These are phyloP conservation scores for Oligia latruncula DNA, from an alignment of 2,888 invertebrate genomes.

Conservation along the genomic window DNA sequence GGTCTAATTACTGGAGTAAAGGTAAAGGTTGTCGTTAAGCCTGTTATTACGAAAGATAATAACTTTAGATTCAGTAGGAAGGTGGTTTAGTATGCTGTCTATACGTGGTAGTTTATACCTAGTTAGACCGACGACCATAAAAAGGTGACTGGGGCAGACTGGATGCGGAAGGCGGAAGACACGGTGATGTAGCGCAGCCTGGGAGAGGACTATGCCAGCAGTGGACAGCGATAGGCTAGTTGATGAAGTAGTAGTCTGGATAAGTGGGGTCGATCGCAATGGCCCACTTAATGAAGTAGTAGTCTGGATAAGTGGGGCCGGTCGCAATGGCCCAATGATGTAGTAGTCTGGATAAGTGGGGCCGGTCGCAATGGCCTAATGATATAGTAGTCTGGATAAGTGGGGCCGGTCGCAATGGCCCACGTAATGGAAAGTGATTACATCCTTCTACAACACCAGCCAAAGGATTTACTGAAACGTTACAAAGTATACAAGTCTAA, in stretches of 20 bases:
- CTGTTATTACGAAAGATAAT: conserved; percentile 33
- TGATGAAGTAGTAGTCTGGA: too few relatives aligned
- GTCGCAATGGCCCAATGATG: too few relatives aligned
- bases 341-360: too few relatives aligned
- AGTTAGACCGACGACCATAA: too few relatives aligned
- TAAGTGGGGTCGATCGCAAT: too few relatives aligned
- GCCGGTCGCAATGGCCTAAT: too few relatives aligned
- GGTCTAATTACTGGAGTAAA: conserved; percentile 46
- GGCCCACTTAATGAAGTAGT: too few relatives aligned
- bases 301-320: too few relatives aligned
- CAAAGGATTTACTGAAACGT: background rate
- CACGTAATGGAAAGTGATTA: background rate
- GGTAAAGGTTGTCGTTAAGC: conserved; percentile 35
- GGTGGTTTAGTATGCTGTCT: background rate
- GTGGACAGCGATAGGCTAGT: background rate
- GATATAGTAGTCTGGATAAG: too few relatives aligned
- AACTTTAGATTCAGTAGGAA: conserved; percentile 30
- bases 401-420: background rate
- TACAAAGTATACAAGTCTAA: background rate
- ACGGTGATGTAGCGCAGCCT: too few relatives aligned
- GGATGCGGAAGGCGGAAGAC: too few relatives aligned
- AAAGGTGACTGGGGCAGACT: too few relatives aligned
- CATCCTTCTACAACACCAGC: background rate
- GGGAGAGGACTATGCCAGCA: background rate
- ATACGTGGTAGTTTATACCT: background rate